Evolutionary conservation across 2,113 vertebrate species (phyloP).

Genomic region (Aldabrachelys gigantea): DNA sequence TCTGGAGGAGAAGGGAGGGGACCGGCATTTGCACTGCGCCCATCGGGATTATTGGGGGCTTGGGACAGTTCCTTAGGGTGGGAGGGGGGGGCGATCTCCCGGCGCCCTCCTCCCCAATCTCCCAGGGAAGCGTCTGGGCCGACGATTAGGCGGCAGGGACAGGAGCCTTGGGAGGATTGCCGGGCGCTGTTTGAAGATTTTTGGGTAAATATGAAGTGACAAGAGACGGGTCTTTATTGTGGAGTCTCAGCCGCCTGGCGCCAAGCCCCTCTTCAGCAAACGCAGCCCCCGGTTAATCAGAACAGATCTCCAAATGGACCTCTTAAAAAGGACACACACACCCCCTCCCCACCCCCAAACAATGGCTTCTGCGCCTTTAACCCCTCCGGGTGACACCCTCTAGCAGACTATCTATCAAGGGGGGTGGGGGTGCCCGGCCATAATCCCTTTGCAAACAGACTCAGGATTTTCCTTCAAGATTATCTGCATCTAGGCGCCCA

Average conservation of each 20-base stretch:
- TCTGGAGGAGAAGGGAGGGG: too few species aligned
- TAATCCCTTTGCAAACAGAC: constrained; percentile 59
- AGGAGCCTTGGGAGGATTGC: constrained; percentile 66
- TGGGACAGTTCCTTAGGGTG: not conserved
- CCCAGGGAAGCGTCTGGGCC: not conserved
- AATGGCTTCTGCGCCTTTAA: constrained; percentile 12
- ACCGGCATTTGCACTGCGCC: too few species aligned
- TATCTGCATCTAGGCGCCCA: constrained; percentile 11
- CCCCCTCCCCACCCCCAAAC: constrained; percentile 37
- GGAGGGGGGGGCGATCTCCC: not conserved
- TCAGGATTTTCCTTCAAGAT: not conserved
- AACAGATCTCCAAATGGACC: constrained; percentile 74
- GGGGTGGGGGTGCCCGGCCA: not conserved
- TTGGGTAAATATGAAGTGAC: constrained; percentile 91
- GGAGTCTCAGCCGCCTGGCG: constrained; percentile 90
- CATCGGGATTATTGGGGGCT: too few species aligned
- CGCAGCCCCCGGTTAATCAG: constrained; percentile 80
- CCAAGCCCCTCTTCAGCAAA: constrained; percentile 86
- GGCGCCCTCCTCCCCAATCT: not conserved
- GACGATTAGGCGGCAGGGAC: constrained; percentile 7
- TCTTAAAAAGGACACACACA: constrained; percentile 70
- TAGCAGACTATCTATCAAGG: not conserved
- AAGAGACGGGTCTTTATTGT: constrained; percentile 91
- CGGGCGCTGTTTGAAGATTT: constrained; percentile 79
- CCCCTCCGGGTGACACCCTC: not conserved